Evolutionary conservation across 2,113 vertebrate species (phyloP).

Genomic region (Siphamia tubifer): DNA sequence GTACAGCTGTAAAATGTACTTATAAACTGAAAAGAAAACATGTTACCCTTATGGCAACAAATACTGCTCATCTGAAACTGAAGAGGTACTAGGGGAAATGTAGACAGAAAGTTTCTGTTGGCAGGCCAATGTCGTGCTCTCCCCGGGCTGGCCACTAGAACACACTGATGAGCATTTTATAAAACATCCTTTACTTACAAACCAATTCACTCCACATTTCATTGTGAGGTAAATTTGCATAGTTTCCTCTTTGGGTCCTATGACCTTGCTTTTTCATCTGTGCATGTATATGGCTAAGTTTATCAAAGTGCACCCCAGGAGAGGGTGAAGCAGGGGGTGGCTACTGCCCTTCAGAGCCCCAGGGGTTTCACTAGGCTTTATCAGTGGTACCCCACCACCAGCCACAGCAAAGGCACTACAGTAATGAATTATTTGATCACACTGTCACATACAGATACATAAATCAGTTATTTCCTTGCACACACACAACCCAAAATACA

Average conservation of each 20-base stretch:
- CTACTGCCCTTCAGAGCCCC: slow-evolving; percentile 23
- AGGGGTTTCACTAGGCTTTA: slow-evolving; percentile 42
- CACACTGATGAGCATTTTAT: background rate
- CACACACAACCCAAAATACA: slow-evolving; percentile 49
- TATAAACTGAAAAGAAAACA: slow-evolving; percentile 44
- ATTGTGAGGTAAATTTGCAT: slow-evolving; percentile 12
- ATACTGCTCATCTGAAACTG: slow-evolving; percentile 29
- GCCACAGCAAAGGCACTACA: slow-evolving; percentile 30
- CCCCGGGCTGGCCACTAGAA: background rate
- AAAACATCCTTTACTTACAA: background rate
- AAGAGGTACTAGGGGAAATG: slow-evolving; percentile 13
- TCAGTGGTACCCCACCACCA: slow-evolving; percentile 46
- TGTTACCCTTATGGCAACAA: slow-evolving; percentile 32
- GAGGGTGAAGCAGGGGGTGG: background rate
- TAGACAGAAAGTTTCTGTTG: background rate
- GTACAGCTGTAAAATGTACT: slow-evolving; percentile 55
- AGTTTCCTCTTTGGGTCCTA: slow-evolving; percentile 4
- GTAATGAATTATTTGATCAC: slow-evolving; percentile 47
- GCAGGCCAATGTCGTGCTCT: slow-evolving; percentile 4
- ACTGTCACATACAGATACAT: slow-evolving; percentile 25
- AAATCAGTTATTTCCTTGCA: slow-evolving; percentile 33
- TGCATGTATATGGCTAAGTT: slow-evolving; percentile 27
- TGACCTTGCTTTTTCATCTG: slow-evolving; percentile 33
- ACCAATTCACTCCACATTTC: background rate
- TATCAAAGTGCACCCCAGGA: slow-evolving; percentile 33